Evolutionary conservation across 1,140 invertebrate species (phyloP).

Genomic region (Nymphalis io): DNA sequence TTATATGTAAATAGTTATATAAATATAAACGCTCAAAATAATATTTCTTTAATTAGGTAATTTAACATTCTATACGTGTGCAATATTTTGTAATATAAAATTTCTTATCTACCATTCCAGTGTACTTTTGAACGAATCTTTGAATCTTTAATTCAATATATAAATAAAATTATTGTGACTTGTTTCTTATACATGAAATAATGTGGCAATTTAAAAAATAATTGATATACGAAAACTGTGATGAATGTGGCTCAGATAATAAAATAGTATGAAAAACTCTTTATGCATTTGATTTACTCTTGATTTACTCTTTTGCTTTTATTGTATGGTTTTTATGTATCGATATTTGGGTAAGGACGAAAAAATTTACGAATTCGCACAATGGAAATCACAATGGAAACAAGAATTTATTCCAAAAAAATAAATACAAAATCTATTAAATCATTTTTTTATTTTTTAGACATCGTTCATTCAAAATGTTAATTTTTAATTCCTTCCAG

Average conservation of each 20-base stretch:
- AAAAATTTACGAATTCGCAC: too few relatives aligned
- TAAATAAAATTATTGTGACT: conserved; percentile 15
- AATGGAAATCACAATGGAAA: too few relatives aligned
- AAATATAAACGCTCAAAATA: conserved; percentile 4
- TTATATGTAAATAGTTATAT: background rate
- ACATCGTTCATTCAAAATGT: too few relatives aligned
- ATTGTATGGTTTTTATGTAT: background rate
- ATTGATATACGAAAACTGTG: conserved; percentile 67
- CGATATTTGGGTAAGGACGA: too few relatives aligned
- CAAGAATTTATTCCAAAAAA: too few relatives aligned
- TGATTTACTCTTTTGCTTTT: background rate
- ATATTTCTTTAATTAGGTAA: conserved; percentile 8
- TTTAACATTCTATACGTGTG: conserved; percentile 6
- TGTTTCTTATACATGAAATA: conserved; percentile 25
- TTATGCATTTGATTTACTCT: too few relatives aligned
- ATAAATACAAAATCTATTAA: too few relatives aligned
- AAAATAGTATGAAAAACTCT: conserved; percentile 51
- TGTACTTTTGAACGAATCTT: conserved; percentile 1
- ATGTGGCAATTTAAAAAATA: conserved; percentile 24
- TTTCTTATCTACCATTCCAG: background rate
- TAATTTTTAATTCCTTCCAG: too few relatives aligned
- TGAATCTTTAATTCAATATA: conserved; percentile 3
- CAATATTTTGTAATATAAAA: conserved; percentile 10
- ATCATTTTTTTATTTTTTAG: too few relatives aligned
- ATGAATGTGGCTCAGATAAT: conserved; percentile 74